Evolutionary conservation across 1,140 invertebrate species (phyloP).

Genomic region (Paracyclopina nana): DNA sequence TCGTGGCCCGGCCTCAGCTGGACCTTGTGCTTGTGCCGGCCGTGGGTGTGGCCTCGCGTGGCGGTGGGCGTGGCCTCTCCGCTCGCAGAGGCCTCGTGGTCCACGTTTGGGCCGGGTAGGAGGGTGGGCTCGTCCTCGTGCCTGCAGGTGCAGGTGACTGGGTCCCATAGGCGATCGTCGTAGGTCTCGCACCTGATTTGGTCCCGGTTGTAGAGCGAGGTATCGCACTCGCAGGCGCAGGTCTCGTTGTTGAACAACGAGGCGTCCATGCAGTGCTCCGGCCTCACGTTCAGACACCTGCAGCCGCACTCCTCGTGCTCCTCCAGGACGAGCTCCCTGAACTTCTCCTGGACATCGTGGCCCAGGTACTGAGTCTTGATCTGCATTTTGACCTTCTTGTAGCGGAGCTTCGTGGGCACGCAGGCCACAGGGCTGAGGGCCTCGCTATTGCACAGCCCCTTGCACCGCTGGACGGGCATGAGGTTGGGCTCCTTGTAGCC

Average conservation of each 20-base stretch:
- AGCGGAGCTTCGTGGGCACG: constrained; percentile 1
- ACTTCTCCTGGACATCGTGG: constrained; percentile 4
- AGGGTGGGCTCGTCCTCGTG: neutral
- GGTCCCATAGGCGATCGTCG: neutral
- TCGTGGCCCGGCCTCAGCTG: neutral
- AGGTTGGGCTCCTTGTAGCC: constrained; percentile 16
- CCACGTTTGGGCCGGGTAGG: neutral
- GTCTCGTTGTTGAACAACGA: constrained; percentile 4
- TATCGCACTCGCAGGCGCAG: constrained; percentile 5
- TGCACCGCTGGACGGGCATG: constrained; percentile 10
- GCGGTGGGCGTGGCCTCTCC: neutral
- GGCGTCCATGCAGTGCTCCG: neutral
- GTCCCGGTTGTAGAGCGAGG: neutral
- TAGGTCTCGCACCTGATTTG: neutral
- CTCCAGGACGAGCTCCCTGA: constrained; percentile 2
- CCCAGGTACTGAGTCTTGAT: constrained; percentile 13
- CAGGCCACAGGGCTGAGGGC: neutral
- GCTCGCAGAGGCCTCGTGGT: neutral
- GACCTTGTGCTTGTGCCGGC: neutral
- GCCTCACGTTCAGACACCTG: neutral
- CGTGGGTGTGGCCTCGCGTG: neutral
- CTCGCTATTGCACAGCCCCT: constrained; percentile 6
- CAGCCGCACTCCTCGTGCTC: constrained; percentile 12
- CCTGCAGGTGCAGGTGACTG: neutral
- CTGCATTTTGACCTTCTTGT: constrained; percentile 13